A percentile compares a stretch with the other conserved stretches of the same genome.
Conservation (phyloP, 2,113 vertebrate species). For the Xiphias gladius region DNA sequence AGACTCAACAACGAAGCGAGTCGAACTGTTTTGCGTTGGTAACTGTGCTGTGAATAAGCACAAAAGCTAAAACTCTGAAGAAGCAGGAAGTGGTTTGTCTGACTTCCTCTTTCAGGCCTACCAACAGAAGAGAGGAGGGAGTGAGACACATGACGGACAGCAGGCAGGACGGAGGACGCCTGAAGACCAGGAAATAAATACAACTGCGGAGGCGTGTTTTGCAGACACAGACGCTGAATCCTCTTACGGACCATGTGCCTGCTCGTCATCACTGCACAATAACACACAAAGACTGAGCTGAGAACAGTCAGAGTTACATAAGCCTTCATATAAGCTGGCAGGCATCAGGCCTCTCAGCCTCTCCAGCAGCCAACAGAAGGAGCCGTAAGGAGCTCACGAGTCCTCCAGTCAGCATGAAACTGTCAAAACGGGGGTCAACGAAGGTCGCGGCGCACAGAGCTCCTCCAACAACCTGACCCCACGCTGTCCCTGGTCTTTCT, state of each 20-base stretch:
- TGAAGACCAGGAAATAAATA: background rate
- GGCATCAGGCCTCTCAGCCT: no score
- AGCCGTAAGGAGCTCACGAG: slow-evolving; percentile 16
- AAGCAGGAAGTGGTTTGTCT: slow-evolving; percentile 59
- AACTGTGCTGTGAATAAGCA: slow-evolving; percentile 54
- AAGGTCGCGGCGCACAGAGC: background rate
- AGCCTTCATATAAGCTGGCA: background rate
- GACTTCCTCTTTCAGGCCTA: slow-evolving; percentile 60
- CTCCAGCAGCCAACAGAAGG: background rate
- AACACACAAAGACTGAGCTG: background rate
- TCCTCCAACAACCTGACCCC: background rate
- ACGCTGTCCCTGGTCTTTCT: background rate
- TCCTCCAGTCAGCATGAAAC: slow-evolving; percentile 21
- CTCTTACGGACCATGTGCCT: slow-evolving; percentile 44
- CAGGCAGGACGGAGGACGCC: background rate
- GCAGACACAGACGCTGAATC: slow-evolving; percentile 14
- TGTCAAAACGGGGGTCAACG: background rate
- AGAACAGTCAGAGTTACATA: slow-evolving; percentile 19
- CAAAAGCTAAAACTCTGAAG: slow-evolving; percentile 10
- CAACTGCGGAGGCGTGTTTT: background rate
- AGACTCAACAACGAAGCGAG: background rate
- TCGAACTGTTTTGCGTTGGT: background rate
- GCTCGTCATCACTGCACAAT: slow-evolving; percentile 13
- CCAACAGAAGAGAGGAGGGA: background rate
- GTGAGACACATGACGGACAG: slow-evolving; percentile 13